phyloP scores from a whole-genome alignment of 2,888 invertebrate genomes.

The Drosophila demipolita region DNA sequence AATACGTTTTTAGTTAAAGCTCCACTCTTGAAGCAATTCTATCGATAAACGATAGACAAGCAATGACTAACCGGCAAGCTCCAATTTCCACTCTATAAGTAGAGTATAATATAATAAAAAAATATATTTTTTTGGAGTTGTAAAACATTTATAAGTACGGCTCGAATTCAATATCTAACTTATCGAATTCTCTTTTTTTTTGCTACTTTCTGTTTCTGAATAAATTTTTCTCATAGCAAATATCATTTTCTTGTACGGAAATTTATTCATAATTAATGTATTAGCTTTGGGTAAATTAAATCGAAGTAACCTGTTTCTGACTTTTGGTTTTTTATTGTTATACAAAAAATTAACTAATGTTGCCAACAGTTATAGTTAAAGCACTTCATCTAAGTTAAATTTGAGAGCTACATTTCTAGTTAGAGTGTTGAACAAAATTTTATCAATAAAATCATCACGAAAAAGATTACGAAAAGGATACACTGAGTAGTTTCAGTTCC shows the following conservation, averaged over 20 bases:
- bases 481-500: not conserved
- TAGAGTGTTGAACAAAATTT: too few relatives aligned
- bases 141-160: not conserved
- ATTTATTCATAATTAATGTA: not conserved
- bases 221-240: not conserved
- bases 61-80: too few relatives aligned
- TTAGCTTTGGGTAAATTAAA: not conserved
- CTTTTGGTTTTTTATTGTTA: not conserved
- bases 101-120: not conserved
- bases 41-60: constrained; percentile 1
- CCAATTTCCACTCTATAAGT: not conserved
- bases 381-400: not conserved
- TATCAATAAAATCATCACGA: constrained; percentile 32
- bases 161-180: not conserved
- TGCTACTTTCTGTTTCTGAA: not conserved
- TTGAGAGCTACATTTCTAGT: not conserved
- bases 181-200: not conserved
- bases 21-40: not conserved
- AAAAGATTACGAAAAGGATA: constrained; percentile 1
- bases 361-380: not conserved
- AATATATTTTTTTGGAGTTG: not conserved
- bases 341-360: not conserved
- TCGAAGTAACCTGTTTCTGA: too few relatives aligned
- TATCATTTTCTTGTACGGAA: not conserved
- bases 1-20: not conserved